These are phyloP conservation scores for Plecotus auritus DNA, from an alignment of 2,113 vertebrate genomes.

Conservation along the genomic window DNA sequence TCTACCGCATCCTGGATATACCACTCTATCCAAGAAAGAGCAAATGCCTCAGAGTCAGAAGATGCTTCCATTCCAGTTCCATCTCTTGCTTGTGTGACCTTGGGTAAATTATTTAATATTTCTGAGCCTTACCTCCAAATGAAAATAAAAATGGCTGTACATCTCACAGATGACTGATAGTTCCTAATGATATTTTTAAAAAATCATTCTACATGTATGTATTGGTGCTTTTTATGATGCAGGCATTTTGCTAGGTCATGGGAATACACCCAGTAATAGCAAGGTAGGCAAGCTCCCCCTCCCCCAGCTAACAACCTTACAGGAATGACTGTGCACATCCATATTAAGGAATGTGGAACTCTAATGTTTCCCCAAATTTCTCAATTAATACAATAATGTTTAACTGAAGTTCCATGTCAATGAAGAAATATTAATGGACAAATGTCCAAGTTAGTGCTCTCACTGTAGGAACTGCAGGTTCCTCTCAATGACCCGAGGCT, in stretches of 20 bases:
- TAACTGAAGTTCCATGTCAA: neutral
- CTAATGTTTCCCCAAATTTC: neutral
- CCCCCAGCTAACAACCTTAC: neutral
- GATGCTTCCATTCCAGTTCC: neutral
- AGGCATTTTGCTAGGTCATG: neutral
- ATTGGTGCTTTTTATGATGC: neutral
- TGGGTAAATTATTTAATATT: neutral
- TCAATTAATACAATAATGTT: neutral
- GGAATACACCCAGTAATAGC: neutral
- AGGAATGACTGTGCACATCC: neutral
- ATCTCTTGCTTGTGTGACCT: neutral
- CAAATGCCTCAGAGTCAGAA: neutral
- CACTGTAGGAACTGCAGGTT: neutral
- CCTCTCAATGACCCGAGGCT: neutral
- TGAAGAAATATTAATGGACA: neutral
- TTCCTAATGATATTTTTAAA: neutral
- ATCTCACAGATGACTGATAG: neutral
- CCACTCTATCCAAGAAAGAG: neutral
- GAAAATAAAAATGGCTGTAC: neutral
- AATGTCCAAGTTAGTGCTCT: neutral
- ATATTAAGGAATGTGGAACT: neutral
- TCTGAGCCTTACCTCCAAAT: conserved; percentile 7
- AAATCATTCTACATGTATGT: neutral
- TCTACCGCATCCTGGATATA: neutral
- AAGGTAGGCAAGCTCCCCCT: neutral